Conservation (phyloP, 2,888 invertebrate species). For the Spialia ferax region DNA sequence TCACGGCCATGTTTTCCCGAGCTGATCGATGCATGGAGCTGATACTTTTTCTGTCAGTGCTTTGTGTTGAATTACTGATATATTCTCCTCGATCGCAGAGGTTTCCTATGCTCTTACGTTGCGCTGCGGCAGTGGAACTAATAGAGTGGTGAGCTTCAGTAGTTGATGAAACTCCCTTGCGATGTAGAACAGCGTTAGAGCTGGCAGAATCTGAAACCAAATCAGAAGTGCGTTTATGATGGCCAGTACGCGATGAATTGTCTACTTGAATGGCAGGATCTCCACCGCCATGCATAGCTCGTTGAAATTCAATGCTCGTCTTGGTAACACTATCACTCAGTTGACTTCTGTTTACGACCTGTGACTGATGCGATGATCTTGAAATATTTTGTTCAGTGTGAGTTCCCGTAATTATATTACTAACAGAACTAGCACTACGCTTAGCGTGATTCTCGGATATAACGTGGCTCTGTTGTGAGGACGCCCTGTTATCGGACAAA, state of each 20-base stretch:
- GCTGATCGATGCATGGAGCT: conserved; percentile 92
- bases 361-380: conserved; percentile 61
- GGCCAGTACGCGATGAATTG: conserved; percentile 70
- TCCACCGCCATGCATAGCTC: conserved; percentile 78
- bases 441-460: conserved; percentile 38
- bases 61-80: conserved; percentile 88
- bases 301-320: conserved; percentile 84
- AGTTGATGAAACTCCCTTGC: conserved; percentile 89
- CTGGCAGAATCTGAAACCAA: conserved; percentile 92
- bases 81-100: conserved; percentile 91
- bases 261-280: conserved; percentile 56
- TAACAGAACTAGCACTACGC: conserved; percentile 39
- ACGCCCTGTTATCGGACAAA: conserved; percentile 54
- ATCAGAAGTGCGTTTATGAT: conserved; percentile 91
- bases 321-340: conserved; percentile 79
- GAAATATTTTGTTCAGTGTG: conserved; percentile 59
- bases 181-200: conserved; percentile 92
- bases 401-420: conserved; percentile 55
- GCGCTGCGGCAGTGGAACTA: conserved; percentile 91
- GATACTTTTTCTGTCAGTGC: conserved; percentile 91
- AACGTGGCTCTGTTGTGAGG: conserved; percentile 46
- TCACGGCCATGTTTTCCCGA: conserved; percentile 81
- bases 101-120: conserved; percentile 93
- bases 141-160: conserved; percentile 92
- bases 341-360: conserved; percentile 72